Conservation (phyloP, 2,113 vertebrate species). For the Prunella himalayana region DNA sequence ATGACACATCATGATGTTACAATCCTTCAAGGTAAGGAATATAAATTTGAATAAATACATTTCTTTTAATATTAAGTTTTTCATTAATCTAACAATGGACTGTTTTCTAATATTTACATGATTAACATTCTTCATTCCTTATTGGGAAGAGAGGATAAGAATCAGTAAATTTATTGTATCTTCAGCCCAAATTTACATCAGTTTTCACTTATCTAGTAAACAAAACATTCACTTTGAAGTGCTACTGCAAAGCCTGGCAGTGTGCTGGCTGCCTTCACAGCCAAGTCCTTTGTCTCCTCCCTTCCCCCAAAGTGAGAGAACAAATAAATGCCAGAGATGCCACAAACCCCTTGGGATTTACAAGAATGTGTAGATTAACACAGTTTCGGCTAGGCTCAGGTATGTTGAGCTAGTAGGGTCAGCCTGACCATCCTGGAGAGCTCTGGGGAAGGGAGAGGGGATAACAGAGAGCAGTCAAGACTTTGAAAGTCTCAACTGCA, state of each 20-base stretch:
- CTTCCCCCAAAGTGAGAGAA: constrained; percentile 59
- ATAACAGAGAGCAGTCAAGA: accelerated
- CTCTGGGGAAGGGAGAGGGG: neutral
- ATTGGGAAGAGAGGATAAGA: neutral
- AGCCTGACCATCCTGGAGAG: neutral
- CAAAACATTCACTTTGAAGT: constrained; percentile 38
- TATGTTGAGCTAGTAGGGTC: neutral
- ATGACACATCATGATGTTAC: neutral
- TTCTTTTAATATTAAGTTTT: neutral
- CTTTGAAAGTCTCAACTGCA: neutral
- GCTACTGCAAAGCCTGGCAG: neutral
- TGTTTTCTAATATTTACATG: neutral
- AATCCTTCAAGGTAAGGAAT: neutral
- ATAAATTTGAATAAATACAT: neutral
- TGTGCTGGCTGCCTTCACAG: constrained; percentile 38
- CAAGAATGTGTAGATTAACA: constrained; percentile 52
- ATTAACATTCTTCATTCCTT: neutral
- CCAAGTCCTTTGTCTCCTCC: constrained; percentile 57
- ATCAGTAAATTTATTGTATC: constrained; percentile 1
- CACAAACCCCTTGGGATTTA: constrained; percentile 48
- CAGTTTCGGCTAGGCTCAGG: neutral
- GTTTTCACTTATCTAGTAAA: constrained; percentile 15
- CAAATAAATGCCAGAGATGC: constrained; percentile 66
- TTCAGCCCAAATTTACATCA: neutral
- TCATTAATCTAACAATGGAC: neutral